A percentile compares a stretch with the other conserved stretches of the same genome.
Evolutionary conservation across 2,113 vertebrate species (phyloP).

Genomic region (Ageneiosus marmoratus): DNA sequence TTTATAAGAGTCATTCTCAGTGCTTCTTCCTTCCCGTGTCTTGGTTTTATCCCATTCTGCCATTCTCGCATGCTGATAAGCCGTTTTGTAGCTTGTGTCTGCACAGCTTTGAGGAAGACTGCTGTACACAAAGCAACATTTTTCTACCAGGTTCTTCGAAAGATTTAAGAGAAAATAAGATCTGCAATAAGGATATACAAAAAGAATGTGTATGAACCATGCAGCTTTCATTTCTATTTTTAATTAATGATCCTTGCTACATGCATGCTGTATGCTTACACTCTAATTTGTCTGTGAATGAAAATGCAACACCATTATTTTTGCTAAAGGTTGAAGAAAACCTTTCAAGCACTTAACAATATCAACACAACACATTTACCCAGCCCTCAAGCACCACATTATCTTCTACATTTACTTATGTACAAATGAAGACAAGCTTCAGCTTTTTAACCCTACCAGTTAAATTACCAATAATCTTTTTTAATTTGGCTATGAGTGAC

Average conservation of each 20-base stretch:
- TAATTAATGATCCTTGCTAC: background rate
- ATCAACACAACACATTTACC: background rate
- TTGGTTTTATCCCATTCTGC: background rate
- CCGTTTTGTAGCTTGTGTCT: background rate
- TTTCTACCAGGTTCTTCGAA: background rate
- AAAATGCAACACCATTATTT: background rate
- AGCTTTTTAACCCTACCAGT: background rate
- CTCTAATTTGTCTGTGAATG: background rate
- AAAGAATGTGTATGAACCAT: background rate
- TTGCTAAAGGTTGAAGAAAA: background rate
- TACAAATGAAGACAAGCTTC: background rate
- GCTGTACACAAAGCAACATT: background rate
- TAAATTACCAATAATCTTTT: background rate
- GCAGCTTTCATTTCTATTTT: background rate
- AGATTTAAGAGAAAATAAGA: background rate
- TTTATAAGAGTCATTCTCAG: background rate
- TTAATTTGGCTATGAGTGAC: background rate
- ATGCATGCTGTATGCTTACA: background rate
- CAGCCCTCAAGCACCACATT: background rate
- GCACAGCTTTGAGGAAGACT: background rate
- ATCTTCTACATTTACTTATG: background rate
- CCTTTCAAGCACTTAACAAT: background rate
- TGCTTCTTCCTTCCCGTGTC: background rate
- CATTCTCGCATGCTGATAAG: background rate
- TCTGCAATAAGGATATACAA: background rate